A percentile compares a stretch with the other conserved stretches of the same genome.
Evolutionary conservation across 2,797 vertebrate species (phyloP).

Genomic region (Danio aesculapii): DNA sequence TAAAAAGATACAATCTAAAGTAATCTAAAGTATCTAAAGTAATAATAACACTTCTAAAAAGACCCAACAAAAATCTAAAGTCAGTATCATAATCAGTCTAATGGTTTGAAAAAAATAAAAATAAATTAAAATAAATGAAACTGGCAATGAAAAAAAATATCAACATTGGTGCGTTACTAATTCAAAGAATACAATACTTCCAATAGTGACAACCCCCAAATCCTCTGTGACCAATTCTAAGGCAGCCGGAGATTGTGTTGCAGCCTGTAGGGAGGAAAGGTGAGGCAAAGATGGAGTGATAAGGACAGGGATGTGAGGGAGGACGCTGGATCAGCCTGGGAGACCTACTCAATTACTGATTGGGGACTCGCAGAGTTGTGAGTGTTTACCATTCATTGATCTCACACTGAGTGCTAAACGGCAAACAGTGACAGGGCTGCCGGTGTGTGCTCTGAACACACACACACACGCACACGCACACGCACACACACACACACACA

Average conservation of each 20-base stretch:
- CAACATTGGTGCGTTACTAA: too few relatives aligned
- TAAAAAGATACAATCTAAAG: too few relatives aligned
- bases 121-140: too few relatives aligned
- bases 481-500: too few relatives aligned
- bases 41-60: too few relatives aligned
- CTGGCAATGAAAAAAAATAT: too few relatives aligned
- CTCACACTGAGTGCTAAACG: slow-evolving; percentile 68
- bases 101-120: too few relatives aligned
- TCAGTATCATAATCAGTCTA: too few relatives aligned
- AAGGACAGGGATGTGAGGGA: slow-evolving; percentile 41
- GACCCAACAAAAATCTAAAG: too few relatives aligned
- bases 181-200: background rate
- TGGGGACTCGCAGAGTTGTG: slow-evolving; percentile 61
- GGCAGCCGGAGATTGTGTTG: slow-evolving; percentile 9
- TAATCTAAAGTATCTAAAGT: too few relatives aligned
- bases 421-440: slow-evolving; percentile 64
- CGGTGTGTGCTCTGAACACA: slow-evolving; percentile 40
- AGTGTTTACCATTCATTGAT: slow-evolving; percentile 70
- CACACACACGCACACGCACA: slow-evolving; percentile 33
- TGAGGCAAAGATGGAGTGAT: slow-evolving; percentile 38
- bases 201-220: slow-evolving; percentile 1
- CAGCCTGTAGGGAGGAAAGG: slow-evolving; percentile 12
- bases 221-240: background rate
- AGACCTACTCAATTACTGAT: slow-evolving; percentile 65
- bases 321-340: slow-evolving; percentile 58